Percentiles rank a stretch among this genome's conserved stretches.
phyloP scores from a whole-genome alignment of 2,113 vertebrate species.

The Chionomys nivalis region DNA sequence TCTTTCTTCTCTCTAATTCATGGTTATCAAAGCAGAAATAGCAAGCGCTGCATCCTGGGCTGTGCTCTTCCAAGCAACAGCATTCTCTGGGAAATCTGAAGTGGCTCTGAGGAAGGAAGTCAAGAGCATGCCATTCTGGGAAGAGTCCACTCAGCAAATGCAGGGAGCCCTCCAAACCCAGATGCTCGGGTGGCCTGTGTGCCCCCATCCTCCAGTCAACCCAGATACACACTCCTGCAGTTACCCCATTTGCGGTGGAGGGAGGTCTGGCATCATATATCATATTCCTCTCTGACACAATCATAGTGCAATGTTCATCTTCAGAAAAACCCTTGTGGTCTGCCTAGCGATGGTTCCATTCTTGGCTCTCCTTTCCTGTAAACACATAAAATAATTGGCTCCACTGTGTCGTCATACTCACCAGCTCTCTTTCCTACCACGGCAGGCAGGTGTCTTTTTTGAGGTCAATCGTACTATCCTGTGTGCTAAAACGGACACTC shows the following conservation, averaged over 20 bases:
- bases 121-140: not conserved
- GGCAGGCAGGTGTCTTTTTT: not conserved
- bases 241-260: rapidly evolving
- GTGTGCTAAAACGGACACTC: not conserved
- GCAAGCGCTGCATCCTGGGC: not conserved
- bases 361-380: not conserved
- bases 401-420: not conserved
- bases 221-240: not conserved
- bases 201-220: not conserved
- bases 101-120: conserved; percentile 1
- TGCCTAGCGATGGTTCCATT: too few species aligned
- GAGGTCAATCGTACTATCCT: not conserved
- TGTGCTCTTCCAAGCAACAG: conserved; percentile 56
- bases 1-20: conserved; percentile 68
- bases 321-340: not conserved
- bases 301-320: not conserved
- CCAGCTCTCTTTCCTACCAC: not conserved
- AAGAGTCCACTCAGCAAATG: not conserved
- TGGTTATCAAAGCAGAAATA: conserved; percentile 75
- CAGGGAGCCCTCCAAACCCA: not conserved
- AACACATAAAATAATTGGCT: not conserved
- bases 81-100: not conserved
- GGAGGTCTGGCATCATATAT: not conserved
- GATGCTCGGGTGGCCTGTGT: not conserved
- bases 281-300: not conserved